Conservation (phyloP, 1,140 invertebrate species). For the Micrasema minimum region DNA sequence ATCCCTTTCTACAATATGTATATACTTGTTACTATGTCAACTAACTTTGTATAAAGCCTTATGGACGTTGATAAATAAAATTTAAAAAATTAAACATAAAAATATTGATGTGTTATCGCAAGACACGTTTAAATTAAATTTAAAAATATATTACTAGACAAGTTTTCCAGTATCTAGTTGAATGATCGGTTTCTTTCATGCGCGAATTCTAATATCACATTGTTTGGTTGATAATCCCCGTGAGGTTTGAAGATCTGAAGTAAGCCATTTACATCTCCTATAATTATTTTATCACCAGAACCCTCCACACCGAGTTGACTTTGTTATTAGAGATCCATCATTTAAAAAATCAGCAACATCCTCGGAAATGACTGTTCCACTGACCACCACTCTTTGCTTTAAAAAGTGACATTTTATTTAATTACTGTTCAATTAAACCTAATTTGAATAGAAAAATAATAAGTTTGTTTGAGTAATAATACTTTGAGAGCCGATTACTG, state of each 20-base stretch:
- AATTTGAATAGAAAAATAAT: no score
- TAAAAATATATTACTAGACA: conserved; percentile 81
- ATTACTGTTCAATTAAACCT: no score
- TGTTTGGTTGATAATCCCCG: conserved; percentile 70
- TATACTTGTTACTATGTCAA: no score
- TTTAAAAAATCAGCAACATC: conserved; percentile 68
- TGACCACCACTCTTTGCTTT: conserved; percentile 83
- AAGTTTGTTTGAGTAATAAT: no score
- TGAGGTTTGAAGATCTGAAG: conserved; percentile 76
- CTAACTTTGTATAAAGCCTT: no score
- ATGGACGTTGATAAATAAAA: no score
- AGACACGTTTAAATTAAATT: no score
- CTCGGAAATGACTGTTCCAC: conserved; percentile 72
- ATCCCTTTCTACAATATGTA: no score
- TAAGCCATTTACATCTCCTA: conserved; percentile 77
- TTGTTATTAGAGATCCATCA: conserved; percentile 67
- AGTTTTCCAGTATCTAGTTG: conserved; percentile 78
- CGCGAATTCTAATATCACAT: conserved; percentile 77
- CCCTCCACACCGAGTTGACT: conserved; percentile 73
- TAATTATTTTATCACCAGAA: conserved; percentile 71
- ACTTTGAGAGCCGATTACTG: no score
- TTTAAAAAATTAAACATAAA: no score
- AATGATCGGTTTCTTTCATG: conserved; percentile 75
- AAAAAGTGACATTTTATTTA: conserved; percentile 77
- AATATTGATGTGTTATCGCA: no score